Evolutionary conservation across 2,797 vertebrate species (phyloP).

Genomic region (Heliangelus exortis): DNA sequence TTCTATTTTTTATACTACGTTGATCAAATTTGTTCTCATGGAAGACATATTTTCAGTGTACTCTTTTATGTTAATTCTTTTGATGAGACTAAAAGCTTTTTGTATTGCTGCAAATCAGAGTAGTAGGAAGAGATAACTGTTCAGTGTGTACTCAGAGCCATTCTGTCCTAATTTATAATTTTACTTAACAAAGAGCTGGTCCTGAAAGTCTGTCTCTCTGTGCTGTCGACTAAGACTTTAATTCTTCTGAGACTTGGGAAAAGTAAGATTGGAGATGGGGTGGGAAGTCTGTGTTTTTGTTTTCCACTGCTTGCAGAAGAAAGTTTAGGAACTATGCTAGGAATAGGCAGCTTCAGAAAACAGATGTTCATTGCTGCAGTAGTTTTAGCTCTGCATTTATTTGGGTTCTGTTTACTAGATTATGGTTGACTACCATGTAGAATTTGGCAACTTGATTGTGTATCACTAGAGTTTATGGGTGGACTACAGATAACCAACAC

Average conservation of each 20-base stretch:
- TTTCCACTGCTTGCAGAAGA: not conserved
- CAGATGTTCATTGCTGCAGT: not conserved
- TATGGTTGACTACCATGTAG: not conserved
- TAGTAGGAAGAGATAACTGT: not conserved
- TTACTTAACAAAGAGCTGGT: not conserved
- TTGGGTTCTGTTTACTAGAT: not conserved
- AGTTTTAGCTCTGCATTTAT: not conserved
- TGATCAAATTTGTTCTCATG: not conserved
- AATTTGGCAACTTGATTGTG: not conserved
- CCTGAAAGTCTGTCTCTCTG: not conserved
- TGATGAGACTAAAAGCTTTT: not conserved
- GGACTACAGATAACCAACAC: not conserved
- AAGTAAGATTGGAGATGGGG: fast-evolving
- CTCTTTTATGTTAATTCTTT: not conserved
- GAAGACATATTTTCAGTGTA: not conserved
- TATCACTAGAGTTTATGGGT: not conserved
- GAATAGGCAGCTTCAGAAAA: not conserved
- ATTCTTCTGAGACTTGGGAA: not conserved
- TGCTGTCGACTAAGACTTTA: not conserved
- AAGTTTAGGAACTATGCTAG: not conserved
- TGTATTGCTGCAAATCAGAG: not conserved
- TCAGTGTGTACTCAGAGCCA: not conserved
- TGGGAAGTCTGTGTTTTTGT: not conserved
- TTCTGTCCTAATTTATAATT: not conserved
- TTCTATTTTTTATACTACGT: not conserved